Percentiles rank a stretch among this genome's conserved stretches.
These are phyloP conservation scores for Microcebus murinus DNA, from an alignment of 2,113 vertebrate genomes.

Conservation along the genomic window DNA sequence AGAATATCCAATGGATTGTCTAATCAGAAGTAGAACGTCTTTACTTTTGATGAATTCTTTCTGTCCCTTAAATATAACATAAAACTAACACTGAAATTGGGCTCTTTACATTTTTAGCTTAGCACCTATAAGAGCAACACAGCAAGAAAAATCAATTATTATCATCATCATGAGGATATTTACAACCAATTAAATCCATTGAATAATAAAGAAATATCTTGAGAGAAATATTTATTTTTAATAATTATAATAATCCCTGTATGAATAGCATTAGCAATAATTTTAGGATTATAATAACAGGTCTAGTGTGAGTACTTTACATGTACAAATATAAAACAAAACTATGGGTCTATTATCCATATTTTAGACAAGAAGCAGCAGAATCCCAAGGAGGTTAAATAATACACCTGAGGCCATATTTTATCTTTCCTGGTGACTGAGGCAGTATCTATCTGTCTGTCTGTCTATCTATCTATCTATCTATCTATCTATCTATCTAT, in stretches of 20 bases:
- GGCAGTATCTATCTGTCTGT: neutral
- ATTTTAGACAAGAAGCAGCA: neutral
- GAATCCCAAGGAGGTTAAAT: neutral
- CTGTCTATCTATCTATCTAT: neutral
- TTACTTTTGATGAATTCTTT: neutral
- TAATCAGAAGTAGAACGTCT: neutral
- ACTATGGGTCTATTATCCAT: neutral
- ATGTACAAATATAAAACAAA: neutral
- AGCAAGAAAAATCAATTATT: neutral
- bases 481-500: neutral
- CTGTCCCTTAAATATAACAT: neutral
- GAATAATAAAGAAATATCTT: neutral
- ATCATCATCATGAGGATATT: neutral
- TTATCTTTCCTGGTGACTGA: neutral
- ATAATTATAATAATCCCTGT: neutral
- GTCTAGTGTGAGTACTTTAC: neutral
- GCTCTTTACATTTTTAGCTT: neutral
- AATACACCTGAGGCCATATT: neutral
- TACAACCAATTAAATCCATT: neutral
- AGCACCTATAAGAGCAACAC: neutral
- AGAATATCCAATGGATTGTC: conserved; percentile 14
- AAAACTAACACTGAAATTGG: neutral
- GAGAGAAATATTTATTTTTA: neutral
- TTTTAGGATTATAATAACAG: neutral
- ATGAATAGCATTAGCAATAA: neutral